Evolutionary conservation across 2,113 vertebrate species (phyloP).

Genomic region (Mus spicilegus): DNA sequence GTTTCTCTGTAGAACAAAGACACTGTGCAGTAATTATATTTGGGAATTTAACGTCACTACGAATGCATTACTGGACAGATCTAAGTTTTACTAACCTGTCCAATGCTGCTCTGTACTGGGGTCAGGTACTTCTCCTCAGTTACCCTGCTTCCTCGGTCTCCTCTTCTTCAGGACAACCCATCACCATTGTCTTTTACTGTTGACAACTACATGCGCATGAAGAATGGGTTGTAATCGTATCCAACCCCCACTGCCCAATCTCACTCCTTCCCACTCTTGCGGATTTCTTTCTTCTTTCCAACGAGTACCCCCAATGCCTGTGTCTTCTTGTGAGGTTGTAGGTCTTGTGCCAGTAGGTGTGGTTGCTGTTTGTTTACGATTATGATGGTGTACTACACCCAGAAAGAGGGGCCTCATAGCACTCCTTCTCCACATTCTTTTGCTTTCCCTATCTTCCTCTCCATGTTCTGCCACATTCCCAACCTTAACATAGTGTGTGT

Average conservation of each 20-base stretch:
- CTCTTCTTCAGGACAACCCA: neutral
- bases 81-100: neutral
- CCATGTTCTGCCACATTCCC: neutral
- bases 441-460: neutral
- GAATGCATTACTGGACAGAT: neutral
- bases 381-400: neutral
- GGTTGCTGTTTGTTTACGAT: neutral
- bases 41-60: neutral
- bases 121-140: too few relatives aligned
- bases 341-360: neutral
- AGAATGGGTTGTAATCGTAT: neutral
- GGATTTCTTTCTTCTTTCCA: neutral
- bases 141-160: neutral
- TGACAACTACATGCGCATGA: neutral
- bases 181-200: neutral
- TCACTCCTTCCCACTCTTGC: neutral
- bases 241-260: neutral
- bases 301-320: neutral
- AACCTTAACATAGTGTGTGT: neutral
- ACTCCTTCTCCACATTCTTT: too few relatives aligned
- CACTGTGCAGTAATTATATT: neutral
- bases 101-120: neutral
- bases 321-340: neutral
- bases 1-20: neutral
- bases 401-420: neutral